Percentiles rank a stretch among this genome's conserved stretches.
phyloP scores from a whole-genome alignment of 2,797 vertebrate genomes.

The Chaenodraco wilsoni region DNA sequence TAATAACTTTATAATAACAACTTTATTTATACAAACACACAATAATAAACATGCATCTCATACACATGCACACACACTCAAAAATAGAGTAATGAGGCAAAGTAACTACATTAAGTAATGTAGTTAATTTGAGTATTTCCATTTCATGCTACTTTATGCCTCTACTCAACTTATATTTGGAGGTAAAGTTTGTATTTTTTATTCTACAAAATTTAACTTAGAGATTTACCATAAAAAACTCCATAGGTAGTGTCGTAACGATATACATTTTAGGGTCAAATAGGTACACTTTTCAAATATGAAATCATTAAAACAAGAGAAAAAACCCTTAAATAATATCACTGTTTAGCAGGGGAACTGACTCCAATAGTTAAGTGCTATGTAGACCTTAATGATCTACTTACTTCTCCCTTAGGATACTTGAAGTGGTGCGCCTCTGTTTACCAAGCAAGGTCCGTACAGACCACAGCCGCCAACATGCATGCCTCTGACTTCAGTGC shows the following conservation, averaged over 20 bases:
- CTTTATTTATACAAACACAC: slow-evolving; percentile 34
- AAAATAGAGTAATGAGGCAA: slow-evolving; percentile 17
- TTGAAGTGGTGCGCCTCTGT: no score
- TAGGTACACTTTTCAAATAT: neutral
- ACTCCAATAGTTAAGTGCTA: no score
- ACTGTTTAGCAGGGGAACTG: neutral
- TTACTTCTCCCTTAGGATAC: no score
- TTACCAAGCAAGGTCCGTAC: no score
- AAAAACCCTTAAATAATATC: no score
- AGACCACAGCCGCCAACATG: no score
- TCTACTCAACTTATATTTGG: neutral
- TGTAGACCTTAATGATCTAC: no score
- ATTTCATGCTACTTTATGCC: neutral
- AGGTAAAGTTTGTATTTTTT: neutral
- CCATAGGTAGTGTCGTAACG: neutral
- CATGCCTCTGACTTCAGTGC: neutral
- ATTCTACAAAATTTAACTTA: neutral
- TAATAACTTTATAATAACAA: neutral
- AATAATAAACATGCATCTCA: slow-evolving; percentile 22
- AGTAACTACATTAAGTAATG: neutral
- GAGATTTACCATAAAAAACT: neutral
- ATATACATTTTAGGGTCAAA: no score
- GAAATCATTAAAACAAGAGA: neutral
- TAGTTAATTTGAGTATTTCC: neutral
- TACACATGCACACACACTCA: slow-evolving; percentile 23